Evolutionary conservation across 2,888 invertebrate genomes (phyloP), one percentile per base, ranked within the genome.

Genomic region (Cerceris rybyensis): DNA sequence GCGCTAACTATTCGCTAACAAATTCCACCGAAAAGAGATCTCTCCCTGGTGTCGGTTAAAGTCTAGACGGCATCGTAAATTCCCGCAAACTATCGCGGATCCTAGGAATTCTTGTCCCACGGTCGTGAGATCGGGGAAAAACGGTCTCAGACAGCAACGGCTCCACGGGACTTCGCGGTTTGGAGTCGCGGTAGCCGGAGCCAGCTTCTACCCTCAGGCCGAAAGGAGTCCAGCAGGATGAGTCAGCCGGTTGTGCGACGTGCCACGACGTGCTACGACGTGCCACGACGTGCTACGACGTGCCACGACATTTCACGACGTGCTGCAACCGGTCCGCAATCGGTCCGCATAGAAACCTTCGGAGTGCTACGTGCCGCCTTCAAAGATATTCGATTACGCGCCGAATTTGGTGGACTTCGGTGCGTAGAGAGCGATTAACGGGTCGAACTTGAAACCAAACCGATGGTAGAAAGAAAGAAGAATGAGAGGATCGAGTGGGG

Each of bases 41-140:
- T 63, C 41, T 59, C 55, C 63, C 46, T 64, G 76, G 68, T 75
- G 75, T 70, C 70, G 49, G 50, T 57, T 52, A 49, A 50, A 70
- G 65, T 46, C 61, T 28, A 60, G 60, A 52, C 63, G 69, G 17
- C 66, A 68, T 57, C 63, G 70, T 55, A 61, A 61, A 85, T 78
- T 83, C 85, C 65, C 73, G 80, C 52, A 68, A 73, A 66, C 61
- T 73, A 77, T 78, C 79, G 59, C 54, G 63, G 80, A 79, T 79
- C 70, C 81, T 75, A 85, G 80, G 78, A 86, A 86, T 86, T 83
- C 81, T 73, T 81, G 74, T 85, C 83, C 73, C 83, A 85, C 75
- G 83, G 63, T 76, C 72, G 57, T 69, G 68, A 66, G 46, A 63
- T n/a, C 61, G 59, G 49, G 68, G 73, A 75, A 78, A 84, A 82